phyloP scores from a whole-genome alignment of 2,113 vertebrate species.

The Anhinga anhinga region DNA sequence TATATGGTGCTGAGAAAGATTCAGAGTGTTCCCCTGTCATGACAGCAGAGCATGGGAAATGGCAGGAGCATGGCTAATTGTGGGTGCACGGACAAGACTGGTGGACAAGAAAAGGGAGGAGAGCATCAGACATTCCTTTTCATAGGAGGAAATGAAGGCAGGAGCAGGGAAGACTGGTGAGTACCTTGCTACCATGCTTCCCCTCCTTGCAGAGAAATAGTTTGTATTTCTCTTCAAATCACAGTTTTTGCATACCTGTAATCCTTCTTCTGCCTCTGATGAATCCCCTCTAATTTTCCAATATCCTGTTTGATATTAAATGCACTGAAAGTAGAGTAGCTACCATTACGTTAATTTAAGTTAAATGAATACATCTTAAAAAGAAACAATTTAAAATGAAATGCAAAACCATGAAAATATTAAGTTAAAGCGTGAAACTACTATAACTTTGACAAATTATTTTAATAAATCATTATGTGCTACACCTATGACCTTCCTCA shows the following conservation, averaged over 20 bases:
- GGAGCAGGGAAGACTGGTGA: background rate
- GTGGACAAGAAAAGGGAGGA: background rate
- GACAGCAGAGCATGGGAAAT: background rate
- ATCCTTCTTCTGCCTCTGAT: background rate
- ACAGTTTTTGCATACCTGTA: background rate
- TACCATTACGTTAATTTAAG: background rate
- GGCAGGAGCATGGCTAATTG: rapidly evolving
- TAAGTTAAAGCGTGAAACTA: background rate
- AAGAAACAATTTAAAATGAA: background rate
- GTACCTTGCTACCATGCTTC: background rate
- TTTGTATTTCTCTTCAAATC: background rate
- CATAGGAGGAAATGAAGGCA: background rate
- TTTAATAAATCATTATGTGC: background rate
- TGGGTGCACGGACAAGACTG: background rate
- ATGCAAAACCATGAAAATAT: background rate
- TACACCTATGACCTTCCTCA: background rate
- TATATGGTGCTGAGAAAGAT: background rate
- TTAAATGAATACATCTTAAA: background rate
- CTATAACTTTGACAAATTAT: background rate
- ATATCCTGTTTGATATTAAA: background rate
- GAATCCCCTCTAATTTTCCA: background rate
- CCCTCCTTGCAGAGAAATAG: background rate
- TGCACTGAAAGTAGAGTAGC: background rate
- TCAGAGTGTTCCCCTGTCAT: background rate
- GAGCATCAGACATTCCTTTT: background rate